phyloP scores from a whole-genome alignment of 2,888 invertebrate genomes.

The Eupeodes luniger region DNA sequence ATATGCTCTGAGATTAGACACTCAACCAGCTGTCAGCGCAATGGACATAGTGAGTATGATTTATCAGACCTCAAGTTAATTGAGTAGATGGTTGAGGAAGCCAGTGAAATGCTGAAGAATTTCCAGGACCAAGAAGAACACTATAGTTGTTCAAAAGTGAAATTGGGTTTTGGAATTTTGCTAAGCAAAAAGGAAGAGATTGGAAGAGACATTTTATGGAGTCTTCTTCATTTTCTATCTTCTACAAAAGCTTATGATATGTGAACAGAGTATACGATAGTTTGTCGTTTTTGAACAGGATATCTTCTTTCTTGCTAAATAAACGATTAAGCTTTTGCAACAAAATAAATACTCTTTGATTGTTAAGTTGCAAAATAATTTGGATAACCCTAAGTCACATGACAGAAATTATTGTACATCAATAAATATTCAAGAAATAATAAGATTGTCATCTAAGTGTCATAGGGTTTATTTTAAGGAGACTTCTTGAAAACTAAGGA shows the following conservation, averaged over 20 bases:
- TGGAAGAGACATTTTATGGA: slow-evolving; percentile 18
- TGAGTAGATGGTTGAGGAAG: slow-evolving; percentile 68
- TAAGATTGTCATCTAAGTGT: slow-evolving; percentile 6
- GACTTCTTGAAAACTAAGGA: background rate
- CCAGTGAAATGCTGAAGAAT: slow-evolving; percentile 4
- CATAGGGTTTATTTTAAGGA: background rate
- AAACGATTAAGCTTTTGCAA: slow-evolving; percentile 34
- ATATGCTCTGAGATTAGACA: slow-evolving; percentile 66
- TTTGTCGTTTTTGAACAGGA: slow-evolving; percentile 32
- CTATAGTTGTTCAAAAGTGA: slow-evolving; percentile 16
- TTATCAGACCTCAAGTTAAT: slow-evolving; percentile 76
- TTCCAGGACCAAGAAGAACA: background rate
- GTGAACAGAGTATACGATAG: background rate
- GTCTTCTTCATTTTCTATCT: background rate
- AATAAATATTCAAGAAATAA: slow-evolving; percentile 40
- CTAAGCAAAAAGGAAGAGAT: slow-evolving; percentile 6
- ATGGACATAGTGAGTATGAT: slow-evolving; percentile 73
- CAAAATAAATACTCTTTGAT: slow-evolving; percentile 18
- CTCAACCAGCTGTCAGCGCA: slow-evolving; percentile 76
- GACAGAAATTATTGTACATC: slow-evolving; percentile 14
- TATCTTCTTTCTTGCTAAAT: slow-evolving; percentile 34
- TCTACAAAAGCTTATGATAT: slow-evolving; percentile 26
- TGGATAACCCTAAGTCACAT: slow-evolving; percentile 8
- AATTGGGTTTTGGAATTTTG: slow-evolving; percentile 27
- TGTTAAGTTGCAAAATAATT: slow-evolving; percentile 33